Evolutionary conservation across 2,888 invertebrate genomes (phyloP), one percentile per base, ranked within the genome.

Genomic region (Zaprionus obscuricornis): DNA sequence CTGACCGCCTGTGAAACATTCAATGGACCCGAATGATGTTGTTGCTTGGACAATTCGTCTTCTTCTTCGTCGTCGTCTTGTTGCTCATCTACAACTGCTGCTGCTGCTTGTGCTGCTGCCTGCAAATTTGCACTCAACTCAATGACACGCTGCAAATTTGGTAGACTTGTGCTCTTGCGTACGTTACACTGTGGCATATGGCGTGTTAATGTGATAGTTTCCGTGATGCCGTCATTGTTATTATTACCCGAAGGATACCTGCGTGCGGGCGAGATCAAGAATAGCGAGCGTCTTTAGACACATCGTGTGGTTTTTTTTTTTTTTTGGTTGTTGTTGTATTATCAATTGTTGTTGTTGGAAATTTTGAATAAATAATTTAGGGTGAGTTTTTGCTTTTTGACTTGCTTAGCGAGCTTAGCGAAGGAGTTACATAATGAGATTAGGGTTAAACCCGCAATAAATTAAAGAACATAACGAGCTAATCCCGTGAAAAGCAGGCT

Each of bases 231-330:
- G 11, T 57, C 65, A 22, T 89, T 88, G 71, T 94, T 94, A 86
- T 95, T 94, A 77, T 94, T 94, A 71, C 95, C 95, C 54, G 95
- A 95, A 47, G 95, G 95, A 91, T 95, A 95, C 87, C 95, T 93
- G 87, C 70, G 74, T 39, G 69, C 56, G 75, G 86, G 76, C 56
- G 85, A 85, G 33, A 81, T 64, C 66, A 85, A 63, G 24, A 81
- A 40, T 59, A 78, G 65, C 85, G 82, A 82, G 85, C 82, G 82
- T 84, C 85, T 85, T 85, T 82, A 82, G 79, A 78, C 77, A 75
- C 75, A 73, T 59, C 74, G 64, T n/a, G 64, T 22, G 4, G 4
- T 4, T 4, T 22, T 22, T 22, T 5, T 5, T 5, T 5, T 7
- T 5, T 7, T 5, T 22, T 4, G 4, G 24, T 8, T 2, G 4